Conservation (phyloP, 92 coral and sea anemone species). For the Parazoanthus darwini region DNA sequence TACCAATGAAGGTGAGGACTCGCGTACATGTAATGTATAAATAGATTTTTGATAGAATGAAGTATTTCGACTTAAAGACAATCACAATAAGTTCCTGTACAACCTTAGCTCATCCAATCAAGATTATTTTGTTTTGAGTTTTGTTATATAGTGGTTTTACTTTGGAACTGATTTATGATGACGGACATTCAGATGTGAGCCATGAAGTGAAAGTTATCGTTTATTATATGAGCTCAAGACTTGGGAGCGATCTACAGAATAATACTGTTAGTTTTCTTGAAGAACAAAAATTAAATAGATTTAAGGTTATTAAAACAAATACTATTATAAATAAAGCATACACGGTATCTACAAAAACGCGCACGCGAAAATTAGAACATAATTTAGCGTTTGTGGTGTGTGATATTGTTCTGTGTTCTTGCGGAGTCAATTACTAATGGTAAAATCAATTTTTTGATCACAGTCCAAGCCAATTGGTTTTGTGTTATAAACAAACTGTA, state of each 20-base stretch:
- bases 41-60: background rate
- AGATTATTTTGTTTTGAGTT: background rate
- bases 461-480: background rate
- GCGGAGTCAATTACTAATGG: no score
- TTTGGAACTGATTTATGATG: background rate
- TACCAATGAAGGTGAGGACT: constrained; percentile 85
- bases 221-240: no score
- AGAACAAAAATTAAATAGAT: background rate
- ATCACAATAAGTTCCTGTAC: background rate
- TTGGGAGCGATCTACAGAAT: no score
- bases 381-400: background rate
- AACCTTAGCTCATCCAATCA: background rate
- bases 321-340: background rate
- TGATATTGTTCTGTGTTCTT: background rate
- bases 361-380: background rate
- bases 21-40: constrained; percentile 3
- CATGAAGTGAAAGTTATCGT: background rate
- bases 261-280: background rate
- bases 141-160: background rate
- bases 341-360: no score
- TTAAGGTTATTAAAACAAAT: no score
- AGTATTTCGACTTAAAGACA: background rate
- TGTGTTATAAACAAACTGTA: background rate
- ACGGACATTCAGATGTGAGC: background rate
- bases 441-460: background rate